A percentile compares a stretch with the other conserved stretches of the same genome.
phyloP scores from a whole-genome alignment of 2,888 invertebrate species.

The Ferrisia virgata region DNA sequence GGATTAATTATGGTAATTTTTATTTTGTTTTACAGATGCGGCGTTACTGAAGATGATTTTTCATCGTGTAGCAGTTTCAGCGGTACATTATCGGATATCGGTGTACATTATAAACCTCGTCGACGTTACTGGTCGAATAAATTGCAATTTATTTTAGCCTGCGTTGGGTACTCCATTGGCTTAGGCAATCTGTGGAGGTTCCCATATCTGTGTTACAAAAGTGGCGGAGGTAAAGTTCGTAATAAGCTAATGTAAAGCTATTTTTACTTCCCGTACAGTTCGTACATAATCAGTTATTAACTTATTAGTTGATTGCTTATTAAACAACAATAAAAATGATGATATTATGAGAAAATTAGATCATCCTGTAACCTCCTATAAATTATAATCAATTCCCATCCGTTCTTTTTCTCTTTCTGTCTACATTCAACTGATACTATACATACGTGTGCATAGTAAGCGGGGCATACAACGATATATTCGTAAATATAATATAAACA shows the following conservation, averaged over 20 bases:
- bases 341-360: slow-evolving; percentile 23
- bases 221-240: slow-evolving; percentile 73
- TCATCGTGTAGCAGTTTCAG: slow-evolving; percentile 70
- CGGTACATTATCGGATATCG: slow-evolving; percentile 49
- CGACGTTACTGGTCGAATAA: slow-evolving; percentile 73
- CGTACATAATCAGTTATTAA: background rate
- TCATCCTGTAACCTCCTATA: slow-evolving; percentile 26
- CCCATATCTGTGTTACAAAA: slow-evolving; percentile 87
- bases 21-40: slow-evolving; percentile 34
- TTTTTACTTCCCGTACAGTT: background rate
- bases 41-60: slow-evolving; percentile 59
- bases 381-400: slow-evolving; percentile 20
- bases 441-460: background rate
- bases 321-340: background rate
- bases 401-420: background rate
- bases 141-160: slow-evolving; percentile 83
- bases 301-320: too few relatives aligned
- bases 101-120: slow-evolving; percentile 52
- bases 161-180: slow-evolving; percentile 84
- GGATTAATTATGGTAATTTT: background rate
- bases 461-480: too few relatives aligned
- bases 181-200: slow-evolving; percentile 89
- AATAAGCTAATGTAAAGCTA: too few relatives aligned
- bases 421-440: background rate
- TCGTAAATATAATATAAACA: background rate